phyloP scores from a whole-genome alignment of 1,140 invertebrate species.

The Pseudachorutes palmiensis region DNA sequence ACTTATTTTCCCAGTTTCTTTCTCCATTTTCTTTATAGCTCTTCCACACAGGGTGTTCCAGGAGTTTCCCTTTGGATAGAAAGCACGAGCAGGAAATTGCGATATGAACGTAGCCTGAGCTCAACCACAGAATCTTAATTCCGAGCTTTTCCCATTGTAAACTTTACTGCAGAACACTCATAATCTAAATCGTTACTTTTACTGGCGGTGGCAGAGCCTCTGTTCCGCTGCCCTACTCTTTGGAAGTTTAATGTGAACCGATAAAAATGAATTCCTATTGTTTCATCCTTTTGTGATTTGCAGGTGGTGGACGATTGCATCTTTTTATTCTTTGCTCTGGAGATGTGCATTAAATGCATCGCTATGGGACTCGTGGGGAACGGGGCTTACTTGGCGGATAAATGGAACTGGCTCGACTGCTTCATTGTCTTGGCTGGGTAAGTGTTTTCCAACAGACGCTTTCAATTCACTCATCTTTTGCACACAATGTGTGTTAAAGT shows the following conservation, averaged over 20 bases:
- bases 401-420: slow-evolving; percentile 96
- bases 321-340: slow-evolving; percentile 92
- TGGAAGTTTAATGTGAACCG: too few relatives aligned
- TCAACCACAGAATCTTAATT: slow-evolving; percentile 3
- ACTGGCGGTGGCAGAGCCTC: too few relatives aligned
- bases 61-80: not conserved
- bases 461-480: too few relatives aligned
- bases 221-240: too few relatives aligned
- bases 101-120: not conserved
- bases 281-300: slow-evolving; percentile 40
- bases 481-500: too few relatives aligned
- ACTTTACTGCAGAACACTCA: slow-evolving; percentile 10
- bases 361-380: slow-evolving; percentile 97
- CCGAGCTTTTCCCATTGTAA: not conserved
- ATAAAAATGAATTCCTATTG: too few relatives aligned
- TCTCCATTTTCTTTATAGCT: not conserved
- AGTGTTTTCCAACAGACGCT: slow-evolving; percentile 41
- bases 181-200: too few relatives aligned
- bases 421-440: slow-evolving; percentile 97
- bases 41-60: not conserved
- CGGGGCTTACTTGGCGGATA: slow-evolving; percentile 90
- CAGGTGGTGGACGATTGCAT: slow-evolving; percentile 96
- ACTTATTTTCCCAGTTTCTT: not conserved
- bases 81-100: not conserved
- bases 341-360: slow-evolving; percentile 96